Evolutionary conservation across 2,113 vertebrate species (phyloP).

Genomic region (Melanocharis versteri): DNA sequence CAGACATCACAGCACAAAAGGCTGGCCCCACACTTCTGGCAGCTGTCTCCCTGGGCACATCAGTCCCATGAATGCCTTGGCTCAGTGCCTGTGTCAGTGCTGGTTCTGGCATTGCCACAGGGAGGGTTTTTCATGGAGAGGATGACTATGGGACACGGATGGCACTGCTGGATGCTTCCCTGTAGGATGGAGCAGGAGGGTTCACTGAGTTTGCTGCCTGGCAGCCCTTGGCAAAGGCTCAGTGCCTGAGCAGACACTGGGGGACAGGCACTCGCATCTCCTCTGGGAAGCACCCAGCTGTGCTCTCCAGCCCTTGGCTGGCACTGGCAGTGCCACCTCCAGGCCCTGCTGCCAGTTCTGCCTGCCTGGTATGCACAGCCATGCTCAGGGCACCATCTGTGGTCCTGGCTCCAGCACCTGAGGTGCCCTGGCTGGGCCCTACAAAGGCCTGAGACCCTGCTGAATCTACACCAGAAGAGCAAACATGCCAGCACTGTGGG

Average conservation of each 20-base stretch:
- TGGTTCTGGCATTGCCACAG: accelerated
- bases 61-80: accelerated
- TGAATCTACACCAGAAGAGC: not conserved
- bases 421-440: not conserved
- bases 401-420: not conserved
- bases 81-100: not conserved
- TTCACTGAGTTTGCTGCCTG: not conserved
- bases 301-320: not conserved
- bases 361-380: not conserved
- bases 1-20: not conserved
- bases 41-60: not conserved
- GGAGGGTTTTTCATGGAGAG: not conserved
- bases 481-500: not conserved
- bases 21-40: not conserved
- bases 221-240: not conserved
- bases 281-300: not conserved
- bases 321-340: not conserved
- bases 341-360: not conserved
- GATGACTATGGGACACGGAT: not conserved
- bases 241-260: not conserved
- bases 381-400: not conserved
- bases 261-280: not conserved
- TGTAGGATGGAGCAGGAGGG: not conserved
- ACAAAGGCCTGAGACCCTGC: not conserved
- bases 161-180: not conserved